A percentile compares a stretch with the other conserved stretches of the same genome.
Evolutionary conservation across 2,113 vertebrate genomes (phyloP).

Genomic region (Cranoglanis bouderius): DNA sequence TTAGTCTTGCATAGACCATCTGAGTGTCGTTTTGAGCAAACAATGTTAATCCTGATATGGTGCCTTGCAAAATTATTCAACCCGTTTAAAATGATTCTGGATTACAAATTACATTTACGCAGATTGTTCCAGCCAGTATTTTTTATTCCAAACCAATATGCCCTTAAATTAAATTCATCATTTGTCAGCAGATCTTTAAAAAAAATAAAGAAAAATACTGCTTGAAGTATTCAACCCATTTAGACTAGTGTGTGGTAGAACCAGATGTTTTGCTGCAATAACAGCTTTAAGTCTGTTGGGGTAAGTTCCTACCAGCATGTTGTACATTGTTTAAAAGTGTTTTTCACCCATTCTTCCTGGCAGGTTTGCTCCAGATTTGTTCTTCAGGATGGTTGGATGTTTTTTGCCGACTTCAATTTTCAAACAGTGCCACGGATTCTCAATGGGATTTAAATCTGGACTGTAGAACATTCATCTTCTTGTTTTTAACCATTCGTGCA

Average conservation of each 20-base stretch:
- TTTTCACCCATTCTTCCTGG: neutral
- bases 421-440: neutral
- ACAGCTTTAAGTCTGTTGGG: neutral
- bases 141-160: neutral
- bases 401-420: neutral
- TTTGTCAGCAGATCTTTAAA: neutral
- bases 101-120: too few relatives aligned
- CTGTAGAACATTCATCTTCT: neutral
- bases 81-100: neutral
- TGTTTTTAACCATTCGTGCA: too few relatives aligned
- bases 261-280: neutral
- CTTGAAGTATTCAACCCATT: neutral
- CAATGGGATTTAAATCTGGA: neutral
- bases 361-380: neutral
- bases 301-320: neutral
- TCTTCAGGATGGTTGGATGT: neutral
- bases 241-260: neutral
- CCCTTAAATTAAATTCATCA: neutral
- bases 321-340: neutral
- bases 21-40: too few relatives aligned
- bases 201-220: neutral
- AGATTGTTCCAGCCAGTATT: neutral
- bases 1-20: neutral
- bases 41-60: neutral
- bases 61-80: neutral